These are phyloP conservation scores for Scomber colias DNA, from an alignment of 2,113 vertebrate species.

Conservation along the genomic window DNA sequence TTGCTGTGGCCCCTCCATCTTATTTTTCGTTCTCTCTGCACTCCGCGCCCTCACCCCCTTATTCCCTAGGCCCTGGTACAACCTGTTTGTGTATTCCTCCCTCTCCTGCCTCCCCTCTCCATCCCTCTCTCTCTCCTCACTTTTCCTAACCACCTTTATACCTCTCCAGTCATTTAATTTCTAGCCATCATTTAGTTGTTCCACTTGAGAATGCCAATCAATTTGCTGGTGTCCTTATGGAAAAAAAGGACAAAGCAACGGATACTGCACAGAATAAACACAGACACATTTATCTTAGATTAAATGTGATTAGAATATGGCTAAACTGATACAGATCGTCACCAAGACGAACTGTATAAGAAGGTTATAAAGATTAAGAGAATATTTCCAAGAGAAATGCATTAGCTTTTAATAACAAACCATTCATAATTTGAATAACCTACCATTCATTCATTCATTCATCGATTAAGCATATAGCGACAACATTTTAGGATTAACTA, in stretches of 20 bases:
- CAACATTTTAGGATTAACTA: neutral
- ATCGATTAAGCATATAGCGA: constrained; percentile 1
- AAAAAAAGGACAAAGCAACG: constrained; percentile 25
- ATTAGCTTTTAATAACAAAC: neutral
- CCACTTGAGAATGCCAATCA: constrained; percentile 67
- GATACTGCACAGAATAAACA: neutral
- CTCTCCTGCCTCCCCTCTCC: constrained; percentile 40
- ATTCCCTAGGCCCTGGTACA: constrained; percentile 76
- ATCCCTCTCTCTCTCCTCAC: constrained; percentile 35
- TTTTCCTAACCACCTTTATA: constrained; percentile 63
- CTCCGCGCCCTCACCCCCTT: constrained; percentile 32
- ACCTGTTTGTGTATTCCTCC: constrained; percentile 82
- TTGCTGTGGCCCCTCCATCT: constrained; percentile 58
- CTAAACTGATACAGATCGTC: neutral
- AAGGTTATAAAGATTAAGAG: neutral
- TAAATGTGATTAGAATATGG: neutral
- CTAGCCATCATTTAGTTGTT: constrained; percentile 60
- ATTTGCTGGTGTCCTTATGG: constrained; percentile 45
- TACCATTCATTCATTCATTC: neutral
- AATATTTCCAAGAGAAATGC: neutral
- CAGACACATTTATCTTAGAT: constrained; percentile 35
- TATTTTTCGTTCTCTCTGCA: constrained; percentile 57
- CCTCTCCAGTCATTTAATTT: constrained; percentile 66
- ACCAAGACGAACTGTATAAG: neutral
- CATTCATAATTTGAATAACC: neutral